These are phyloP conservation scores for Dendrophyllia cribrosa DNA, from an alignment of 64 coral and sea anemone species.

Conservation along the genomic window DNA sequence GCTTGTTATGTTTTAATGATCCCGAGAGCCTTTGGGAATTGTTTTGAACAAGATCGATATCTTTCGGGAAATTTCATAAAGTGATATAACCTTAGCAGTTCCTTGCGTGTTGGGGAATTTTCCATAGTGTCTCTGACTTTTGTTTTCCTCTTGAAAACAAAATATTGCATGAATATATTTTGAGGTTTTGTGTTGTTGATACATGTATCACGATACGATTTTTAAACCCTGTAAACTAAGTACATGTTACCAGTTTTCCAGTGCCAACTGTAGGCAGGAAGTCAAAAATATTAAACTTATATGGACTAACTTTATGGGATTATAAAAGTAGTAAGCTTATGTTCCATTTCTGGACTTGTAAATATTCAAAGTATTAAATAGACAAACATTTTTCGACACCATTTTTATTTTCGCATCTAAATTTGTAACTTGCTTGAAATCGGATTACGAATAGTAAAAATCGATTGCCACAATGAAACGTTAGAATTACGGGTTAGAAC, in stretches of 20 bases:
- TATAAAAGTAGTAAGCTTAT: neutral
- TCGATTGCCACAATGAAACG: neutral
- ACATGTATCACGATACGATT: constrained; percentile 5
- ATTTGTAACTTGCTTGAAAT: neutral
- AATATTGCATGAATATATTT: neutral
- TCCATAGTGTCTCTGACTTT: neutral
- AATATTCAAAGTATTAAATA: neutral
- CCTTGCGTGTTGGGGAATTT: neutral
- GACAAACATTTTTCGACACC: neutral
- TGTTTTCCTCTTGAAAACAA: neutral
- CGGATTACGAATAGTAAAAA: neutral
- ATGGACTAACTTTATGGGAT: neutral
- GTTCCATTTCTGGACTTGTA: neutral
- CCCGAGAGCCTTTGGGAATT: constrained; percentile 13
- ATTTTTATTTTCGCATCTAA: neutral
- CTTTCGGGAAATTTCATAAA: neutral
- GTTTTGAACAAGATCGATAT: neutral
- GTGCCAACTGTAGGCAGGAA: neutral
- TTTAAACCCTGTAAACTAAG: neutral
- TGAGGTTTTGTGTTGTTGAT: neutral
- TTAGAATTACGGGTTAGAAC: neutral
- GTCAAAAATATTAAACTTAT: constrained; percentile 18
- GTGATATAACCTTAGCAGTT: neutral
- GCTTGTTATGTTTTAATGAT: constrained; percentile 50
- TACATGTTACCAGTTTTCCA: neutral